These are phyloP conservation scores for Leptopilina drosophilae DNA, from an alignment of 2,888 invertebrate genomes.

Conservation along the genomic window DNA sequence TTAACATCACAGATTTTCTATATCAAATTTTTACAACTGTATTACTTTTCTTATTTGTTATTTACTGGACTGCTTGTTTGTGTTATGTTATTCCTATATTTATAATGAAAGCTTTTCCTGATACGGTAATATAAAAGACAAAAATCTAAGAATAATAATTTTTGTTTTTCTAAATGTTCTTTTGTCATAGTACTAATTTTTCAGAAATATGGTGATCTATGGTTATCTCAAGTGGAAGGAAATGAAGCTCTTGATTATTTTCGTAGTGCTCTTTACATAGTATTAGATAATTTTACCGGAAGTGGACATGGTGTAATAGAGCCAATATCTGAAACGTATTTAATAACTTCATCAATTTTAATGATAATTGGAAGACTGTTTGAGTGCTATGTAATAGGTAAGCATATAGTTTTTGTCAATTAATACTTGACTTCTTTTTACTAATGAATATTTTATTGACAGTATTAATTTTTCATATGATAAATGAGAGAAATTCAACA, in stretches of 20 bases:
- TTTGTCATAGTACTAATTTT: slow-evolving; percentile 11
- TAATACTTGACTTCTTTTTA: no score
- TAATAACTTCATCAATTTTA: slow-evolving; percentile 64
- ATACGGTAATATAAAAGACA: slow-evolving; percentile 39
- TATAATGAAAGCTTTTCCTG: slow-evolving; percentile 57
- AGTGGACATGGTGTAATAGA: slow-evolving; percentile 67
- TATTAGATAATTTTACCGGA: slow-evolving; percentile 68
- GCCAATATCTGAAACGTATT: slow-evolving; percentile 61
- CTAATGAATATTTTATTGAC: slow-evolving; percentile 28
- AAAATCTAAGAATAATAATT: slow-evolving; percentile 47
- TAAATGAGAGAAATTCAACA: slow-evolving; percentile 64
- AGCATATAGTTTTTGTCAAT: neutral
- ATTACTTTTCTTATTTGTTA: slow-evolving; percentile 64
- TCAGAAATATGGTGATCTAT: slow-evolving; percentile 66
- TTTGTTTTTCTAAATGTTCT: neutral
- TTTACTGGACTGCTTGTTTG: slow-evolving; percentile 71
- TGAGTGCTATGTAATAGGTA: slow-evolving; percentile 70
- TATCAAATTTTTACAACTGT: slow-evolving; percentile 63
- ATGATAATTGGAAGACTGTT: slow-evolving; percentile 70
- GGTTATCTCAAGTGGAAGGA: slow-evolving; percentile 57
- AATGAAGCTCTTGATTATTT: slow-evolving; percentile 57
- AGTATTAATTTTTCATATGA: slow-evolving; percentile 73
- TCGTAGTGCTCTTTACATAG: slow-evolving; percentile 67
- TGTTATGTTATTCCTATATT: slow-evolving; percentile 65
- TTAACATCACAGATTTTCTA: slow-evolving; percentile 60